phyloP scores from a whole-genome alignment of 2,797 vertebrate species.

The Amphiprion clarkii region DNA sequence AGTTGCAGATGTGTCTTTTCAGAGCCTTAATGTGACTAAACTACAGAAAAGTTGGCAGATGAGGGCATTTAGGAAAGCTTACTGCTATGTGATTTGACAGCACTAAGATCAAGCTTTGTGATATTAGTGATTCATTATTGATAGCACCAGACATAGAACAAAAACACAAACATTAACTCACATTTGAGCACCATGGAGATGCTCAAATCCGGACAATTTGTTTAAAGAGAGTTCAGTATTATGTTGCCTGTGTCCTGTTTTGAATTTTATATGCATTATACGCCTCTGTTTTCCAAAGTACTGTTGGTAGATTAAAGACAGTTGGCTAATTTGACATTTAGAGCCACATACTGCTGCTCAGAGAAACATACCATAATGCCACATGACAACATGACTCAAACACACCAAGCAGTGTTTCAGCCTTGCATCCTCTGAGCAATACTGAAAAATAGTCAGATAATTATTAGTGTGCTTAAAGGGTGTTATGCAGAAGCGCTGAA shows the following conservation, averaged over 20 bases:
- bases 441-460: background rate
- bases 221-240: slow-evolving; percentile 14
- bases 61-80: too few relatives aligned
- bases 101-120: background rate
- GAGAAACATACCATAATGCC: background rate
- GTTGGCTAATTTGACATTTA: background rate
- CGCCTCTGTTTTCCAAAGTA: background rate
- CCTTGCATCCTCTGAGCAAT: background rate
- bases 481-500: accelerated
- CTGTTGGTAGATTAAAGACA: background rate
- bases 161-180: background rate
- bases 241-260: background rate
- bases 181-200: background rate
- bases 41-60: background rate
- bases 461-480: background rate
- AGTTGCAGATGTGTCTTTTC: background rate
- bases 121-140: background rate
- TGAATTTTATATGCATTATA: background rate
- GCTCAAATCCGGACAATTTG: slow-evolving; percentile 2
- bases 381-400: background rate
- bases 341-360: background rate
- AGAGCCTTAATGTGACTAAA: slow-evolving; percentile 2
- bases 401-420: background rate
- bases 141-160: background rate
- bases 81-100: background rate